A percentile compares a stretch with the other conserved stretches of the same genome.
Evolutionary conservation across 2,113 vertebrate genomes (phyloP).

Genomic region (Tragelaphus buxtoni): DNA sequence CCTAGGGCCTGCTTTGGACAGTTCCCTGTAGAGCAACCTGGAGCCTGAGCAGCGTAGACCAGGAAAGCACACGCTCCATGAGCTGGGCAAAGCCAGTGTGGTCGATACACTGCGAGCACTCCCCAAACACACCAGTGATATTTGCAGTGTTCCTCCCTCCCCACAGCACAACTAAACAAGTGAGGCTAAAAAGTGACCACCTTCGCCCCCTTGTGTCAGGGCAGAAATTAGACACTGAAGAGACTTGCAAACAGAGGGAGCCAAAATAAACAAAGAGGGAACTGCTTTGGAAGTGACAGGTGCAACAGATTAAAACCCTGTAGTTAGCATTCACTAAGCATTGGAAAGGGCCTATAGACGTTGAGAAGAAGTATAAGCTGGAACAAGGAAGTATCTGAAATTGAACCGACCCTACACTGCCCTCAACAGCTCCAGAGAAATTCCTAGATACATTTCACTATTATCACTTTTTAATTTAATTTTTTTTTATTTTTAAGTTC

Average conservation of each 20-base stretch:
- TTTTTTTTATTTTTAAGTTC: not conserved
- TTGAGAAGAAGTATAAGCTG: not conserved
- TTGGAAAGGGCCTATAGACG: not conserved
- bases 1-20: not conserved
- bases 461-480: not conserved
- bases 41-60: not conserved
- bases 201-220: not conserved
- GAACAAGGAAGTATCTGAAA: not conserved
- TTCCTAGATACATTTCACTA: not conserved
- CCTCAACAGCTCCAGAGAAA: not conserved
- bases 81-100: not conserved
- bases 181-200: not conserved
- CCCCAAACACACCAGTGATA: not conserved
- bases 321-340: not conserved
- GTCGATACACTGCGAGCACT: not conserved
- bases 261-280: not conserved
- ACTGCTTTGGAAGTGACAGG: not conserved
- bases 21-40: not conserved
- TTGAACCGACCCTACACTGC: not conserved
- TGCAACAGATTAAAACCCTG: not conserved
- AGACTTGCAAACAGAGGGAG: not conserved
- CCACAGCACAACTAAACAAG: not conserved
- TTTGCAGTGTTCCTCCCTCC: not conserved
- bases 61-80: accelerated
- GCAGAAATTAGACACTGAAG: not conserved